A percentile compares a stretch with the other conserved stretches of the same genome.
phyloP scores from a whole-genome alignment of 2,797 vertebrate genomes.

The Crypturellus tataupa region DNA sequence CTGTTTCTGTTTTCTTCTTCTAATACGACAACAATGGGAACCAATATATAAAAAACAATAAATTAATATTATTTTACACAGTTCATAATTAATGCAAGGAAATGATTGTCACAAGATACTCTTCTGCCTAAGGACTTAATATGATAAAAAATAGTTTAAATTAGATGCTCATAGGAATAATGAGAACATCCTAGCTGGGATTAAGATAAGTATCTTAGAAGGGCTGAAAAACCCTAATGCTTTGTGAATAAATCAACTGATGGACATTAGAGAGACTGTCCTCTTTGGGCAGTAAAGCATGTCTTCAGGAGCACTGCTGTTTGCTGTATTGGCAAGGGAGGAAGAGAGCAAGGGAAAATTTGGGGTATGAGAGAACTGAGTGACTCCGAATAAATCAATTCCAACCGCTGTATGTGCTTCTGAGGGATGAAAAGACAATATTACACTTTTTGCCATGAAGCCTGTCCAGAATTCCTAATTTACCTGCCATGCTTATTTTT shows the following conservation, averaged over 20 bases:
- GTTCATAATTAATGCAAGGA: slow-evolving; percentile 67
- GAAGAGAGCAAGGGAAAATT: neutral
- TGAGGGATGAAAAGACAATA: neutral
- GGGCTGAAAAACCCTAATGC: slow-evolving; percentile 59
- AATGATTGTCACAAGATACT: slow-evolving; percentile 64
- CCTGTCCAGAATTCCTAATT: neutral
- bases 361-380: neutral
- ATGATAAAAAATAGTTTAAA: slow-evolving; percentile 68
- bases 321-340: neutral
- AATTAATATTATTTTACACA: slow-evolving; percentile 43
- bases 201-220: slow-evolving; percentile 61
- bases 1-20: neutral
- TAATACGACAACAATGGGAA: slow-evolving; percentile 21
- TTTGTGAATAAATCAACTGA: slow-evolving; percentile 67
- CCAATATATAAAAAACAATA: slow-evolving; percentile 50
- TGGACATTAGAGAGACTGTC: slow-evolving; percentile 22
- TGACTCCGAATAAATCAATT: neutral
- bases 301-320: neutral
- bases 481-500: neutral
- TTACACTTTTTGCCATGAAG: neutral
- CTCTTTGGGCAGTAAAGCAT: neutral
- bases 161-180: slow-evolving; percentile 62
- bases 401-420: neutral
- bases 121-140: slow-evolving; percentile 60
- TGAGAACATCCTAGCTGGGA: slow-evolving; percentile 61